Percentiles rank a stretch among this genome's conserved stretches.
phyloP scores from a whole-genome alignment of 2,113 vertebrate species.

The Cavia porcellus region DNA sequence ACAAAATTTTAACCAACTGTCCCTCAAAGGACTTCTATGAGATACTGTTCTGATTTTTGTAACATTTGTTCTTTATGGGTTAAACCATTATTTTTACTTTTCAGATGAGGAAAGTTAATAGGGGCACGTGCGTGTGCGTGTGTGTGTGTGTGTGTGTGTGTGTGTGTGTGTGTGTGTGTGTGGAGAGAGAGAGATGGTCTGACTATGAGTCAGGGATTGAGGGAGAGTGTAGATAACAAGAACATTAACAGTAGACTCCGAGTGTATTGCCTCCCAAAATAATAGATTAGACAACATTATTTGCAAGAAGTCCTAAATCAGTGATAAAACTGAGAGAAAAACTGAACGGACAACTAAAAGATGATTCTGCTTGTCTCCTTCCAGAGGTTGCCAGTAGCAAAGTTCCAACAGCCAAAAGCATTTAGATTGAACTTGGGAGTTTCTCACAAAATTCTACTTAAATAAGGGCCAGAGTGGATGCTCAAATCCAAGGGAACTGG shows the following conservation, averaged over 20 bases:
- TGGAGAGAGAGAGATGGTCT: neutral
- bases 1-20: no score
- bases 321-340: neutral
- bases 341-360: neutral
- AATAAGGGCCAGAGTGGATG: neutral
- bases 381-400: neutral
- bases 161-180: no score
- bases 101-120: neutral
- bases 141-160: no score
- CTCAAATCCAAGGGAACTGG: neutral
- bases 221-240: neutral
- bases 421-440: neutral
- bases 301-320: constrained; percentile 33
- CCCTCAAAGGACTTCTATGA: neutral
- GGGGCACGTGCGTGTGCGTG: neutral
- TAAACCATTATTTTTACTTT: neutral
- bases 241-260: neutral
- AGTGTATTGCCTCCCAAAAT: neutral
- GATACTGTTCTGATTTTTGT: neutral
- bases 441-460: constrained; percentile 13
- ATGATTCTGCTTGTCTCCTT: neutral
- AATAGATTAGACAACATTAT: neutral
- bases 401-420: neutral
- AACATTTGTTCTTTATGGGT: neutral
- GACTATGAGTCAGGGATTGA: neutral